These are phyloP conservation scores for Lagopus leucura DNA, from an alignment of 2,113 vertebrate genomes.

Conservation along the genomic window DNA sequence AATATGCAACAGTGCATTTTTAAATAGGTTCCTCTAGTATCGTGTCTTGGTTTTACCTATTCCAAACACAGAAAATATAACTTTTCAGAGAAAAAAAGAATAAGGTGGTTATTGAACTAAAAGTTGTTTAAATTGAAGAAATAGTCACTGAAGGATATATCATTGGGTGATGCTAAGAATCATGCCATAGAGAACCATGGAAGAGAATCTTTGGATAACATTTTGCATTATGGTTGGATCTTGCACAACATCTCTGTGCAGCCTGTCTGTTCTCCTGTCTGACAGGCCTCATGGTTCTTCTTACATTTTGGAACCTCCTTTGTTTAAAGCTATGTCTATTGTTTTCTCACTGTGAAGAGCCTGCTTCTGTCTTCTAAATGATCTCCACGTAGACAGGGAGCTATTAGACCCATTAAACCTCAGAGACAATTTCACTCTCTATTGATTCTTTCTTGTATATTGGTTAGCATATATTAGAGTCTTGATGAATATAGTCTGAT, in stretches of 20 bases:
- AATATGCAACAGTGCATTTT: background rate
- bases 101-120: background rate
- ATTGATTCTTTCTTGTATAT: background rate
- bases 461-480: background rate
- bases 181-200: background rate
- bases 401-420: background rate
- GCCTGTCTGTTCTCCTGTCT: background rate
- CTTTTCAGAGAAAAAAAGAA: background rate
- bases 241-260: background rate
- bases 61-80: background rate
- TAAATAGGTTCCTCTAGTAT: background rate
- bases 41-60: background rate
- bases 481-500: background rate
- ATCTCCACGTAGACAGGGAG: background rate
- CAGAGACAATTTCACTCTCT: fast-evolving
- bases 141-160: background rate
- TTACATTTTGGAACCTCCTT: background rate
- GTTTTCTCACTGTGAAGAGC: background rate
- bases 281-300: background rate
- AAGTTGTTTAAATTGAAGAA: background rate
- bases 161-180: background rate
- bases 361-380: background rate
- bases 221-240: background rate
- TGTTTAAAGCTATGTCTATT: background rate
- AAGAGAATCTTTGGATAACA: background rate